These are phyloP conservation scores for Odocoileus virginianus DNA, from an alignment of 2,113 vertebrate species.

Conservation along the genomic window DNA sequence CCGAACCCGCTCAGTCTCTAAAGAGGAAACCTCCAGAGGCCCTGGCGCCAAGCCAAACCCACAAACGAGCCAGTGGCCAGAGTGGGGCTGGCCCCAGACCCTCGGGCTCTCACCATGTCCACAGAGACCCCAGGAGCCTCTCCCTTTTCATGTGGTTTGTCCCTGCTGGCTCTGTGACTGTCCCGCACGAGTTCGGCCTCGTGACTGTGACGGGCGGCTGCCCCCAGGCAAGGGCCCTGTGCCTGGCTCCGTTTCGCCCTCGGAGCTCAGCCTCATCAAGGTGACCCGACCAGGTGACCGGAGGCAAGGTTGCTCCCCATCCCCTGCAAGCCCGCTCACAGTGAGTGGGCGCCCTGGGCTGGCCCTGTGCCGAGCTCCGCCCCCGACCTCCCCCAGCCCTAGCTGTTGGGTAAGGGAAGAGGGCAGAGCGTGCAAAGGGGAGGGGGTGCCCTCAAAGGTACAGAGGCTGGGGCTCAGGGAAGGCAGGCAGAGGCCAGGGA, in stretches of 20 bases:
- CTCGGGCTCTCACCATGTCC: background rate
- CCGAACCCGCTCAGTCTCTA: background rate
- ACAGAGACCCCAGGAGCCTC: background rate
- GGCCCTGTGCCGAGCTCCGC: background rate
- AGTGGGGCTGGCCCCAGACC: background rate
- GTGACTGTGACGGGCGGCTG: background rate
- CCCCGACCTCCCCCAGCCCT: background rate
- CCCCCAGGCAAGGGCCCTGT: background rate
- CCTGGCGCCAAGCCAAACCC: background rate
- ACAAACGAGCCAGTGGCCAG: background rate
- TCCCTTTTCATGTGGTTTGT: too few species aligned
- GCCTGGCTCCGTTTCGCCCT: background rate
- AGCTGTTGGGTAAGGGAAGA: background rate
- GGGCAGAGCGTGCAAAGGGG: background rate
- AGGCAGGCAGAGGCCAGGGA: background rate
- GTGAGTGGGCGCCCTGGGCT: background rate
- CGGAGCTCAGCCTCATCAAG: background rate
- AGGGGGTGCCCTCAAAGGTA: background rate
- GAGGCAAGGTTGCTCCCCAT: background rate
- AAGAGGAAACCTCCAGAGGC: background rate
- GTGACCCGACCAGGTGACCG: too few species aligned
- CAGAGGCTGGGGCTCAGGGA: background rate
- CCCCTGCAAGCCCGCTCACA: background rate
- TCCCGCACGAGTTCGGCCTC: background rate
- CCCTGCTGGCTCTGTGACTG: accelerated